A percentile compares a stretch with the other conserved stretches of the same genome.
phyloP scores from a whole-genome alignment of 1,140 invertebrate genomes.

The Chrysopa pallens region DNA sequence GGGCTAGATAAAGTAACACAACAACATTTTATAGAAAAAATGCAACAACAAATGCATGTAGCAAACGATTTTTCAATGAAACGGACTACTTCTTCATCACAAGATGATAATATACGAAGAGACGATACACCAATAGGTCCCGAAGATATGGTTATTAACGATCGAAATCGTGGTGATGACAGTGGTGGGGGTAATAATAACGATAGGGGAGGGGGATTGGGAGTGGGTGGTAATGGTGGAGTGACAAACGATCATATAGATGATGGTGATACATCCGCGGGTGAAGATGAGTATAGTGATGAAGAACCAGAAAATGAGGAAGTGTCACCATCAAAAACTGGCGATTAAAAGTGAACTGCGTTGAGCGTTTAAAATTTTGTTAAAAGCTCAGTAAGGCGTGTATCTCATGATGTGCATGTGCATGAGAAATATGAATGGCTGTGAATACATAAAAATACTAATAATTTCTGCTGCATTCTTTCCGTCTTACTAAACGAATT shows the following conservation, averaged over 20 bases:
- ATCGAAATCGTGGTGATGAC: constrained; percentile 11
- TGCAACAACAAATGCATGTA: constrained; percentile 30
- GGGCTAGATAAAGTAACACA: constrained; percentile 37
- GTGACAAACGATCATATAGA: constrained; percentile 7
- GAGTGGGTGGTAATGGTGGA: background rate
- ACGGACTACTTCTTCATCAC: constrained; percentile 3
- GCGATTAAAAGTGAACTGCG: constrained; percentile 12
- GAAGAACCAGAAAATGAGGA: constrained; percentile 19
- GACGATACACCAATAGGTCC: background rate
- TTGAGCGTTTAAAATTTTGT: no score
- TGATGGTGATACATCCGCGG: constrained; percentile 16
- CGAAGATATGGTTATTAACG: constrained; percentile 14
- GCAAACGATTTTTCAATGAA: constrained; percentile 21
- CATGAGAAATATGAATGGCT: no score
- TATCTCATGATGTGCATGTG: no score
- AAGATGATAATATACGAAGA: constrained; percentile 15
- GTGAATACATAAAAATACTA: no score
- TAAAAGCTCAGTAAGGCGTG: no score
- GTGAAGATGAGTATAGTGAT: constrained; percentile 21
- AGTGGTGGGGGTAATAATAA: constrained; percentile 5
- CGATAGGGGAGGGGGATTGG: constrained; percentile 4
- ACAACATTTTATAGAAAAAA: constrained; percentile 37
- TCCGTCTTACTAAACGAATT: no score
- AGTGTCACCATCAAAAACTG: constrained; percentile 13
- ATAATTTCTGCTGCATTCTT: no score